These are phyloP conservation scores for Strigops habroptila DNA, from an alignment of 2,113 vertebrate species.

Conservation along the genomic window DNA sequence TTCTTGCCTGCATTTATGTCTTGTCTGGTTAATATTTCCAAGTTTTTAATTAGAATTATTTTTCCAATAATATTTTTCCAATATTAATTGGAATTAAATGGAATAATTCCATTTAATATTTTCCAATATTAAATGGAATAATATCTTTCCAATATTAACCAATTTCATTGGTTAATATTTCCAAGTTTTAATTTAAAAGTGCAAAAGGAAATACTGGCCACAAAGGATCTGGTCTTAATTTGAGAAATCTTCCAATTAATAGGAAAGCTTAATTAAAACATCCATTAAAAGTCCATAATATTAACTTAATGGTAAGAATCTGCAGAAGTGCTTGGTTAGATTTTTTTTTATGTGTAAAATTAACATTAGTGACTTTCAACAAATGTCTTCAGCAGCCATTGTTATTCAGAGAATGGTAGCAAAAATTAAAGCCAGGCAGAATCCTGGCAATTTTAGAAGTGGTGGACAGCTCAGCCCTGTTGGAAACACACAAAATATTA, in stretches of 20 bases:
- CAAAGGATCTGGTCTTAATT: conserved; percentile 55
- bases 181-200: conserved; percentile 54
- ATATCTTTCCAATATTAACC: too few relatives aligned
- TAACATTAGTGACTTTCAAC: conserved; percentile 48
- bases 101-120: too few relatives aligned
- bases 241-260: conserved; percentile 59
- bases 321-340: conserved; percentile 10
- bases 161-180: conserved; percentile 34
- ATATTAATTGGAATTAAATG: too few relatives aligned
- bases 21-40: background rate
- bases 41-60: too few relatives aligned
- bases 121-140: too few relatives aligned
- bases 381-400: background rate
- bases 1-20: background rate
- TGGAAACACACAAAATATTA: background rate
- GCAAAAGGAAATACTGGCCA: conserved; percentile 61
- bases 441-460: background rate
- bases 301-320: conserved; percentile 56
- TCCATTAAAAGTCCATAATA: conserved; percentile 56
- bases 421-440: conserved; percentile 5
- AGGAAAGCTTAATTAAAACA: conserved; percentile 67
- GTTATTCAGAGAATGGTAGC: conserved; percentile 12
- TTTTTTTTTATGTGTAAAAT: conserved; percentile 37
- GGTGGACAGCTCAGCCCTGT: background rate
- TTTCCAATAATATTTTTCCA: too few relatives aligned